A percentile compares a stretch with the other conserved stretches of the same genome.
Conservation (phyloP, 2,113 vertebrate species). For the Xiphorhynchus elegans region DNA sequence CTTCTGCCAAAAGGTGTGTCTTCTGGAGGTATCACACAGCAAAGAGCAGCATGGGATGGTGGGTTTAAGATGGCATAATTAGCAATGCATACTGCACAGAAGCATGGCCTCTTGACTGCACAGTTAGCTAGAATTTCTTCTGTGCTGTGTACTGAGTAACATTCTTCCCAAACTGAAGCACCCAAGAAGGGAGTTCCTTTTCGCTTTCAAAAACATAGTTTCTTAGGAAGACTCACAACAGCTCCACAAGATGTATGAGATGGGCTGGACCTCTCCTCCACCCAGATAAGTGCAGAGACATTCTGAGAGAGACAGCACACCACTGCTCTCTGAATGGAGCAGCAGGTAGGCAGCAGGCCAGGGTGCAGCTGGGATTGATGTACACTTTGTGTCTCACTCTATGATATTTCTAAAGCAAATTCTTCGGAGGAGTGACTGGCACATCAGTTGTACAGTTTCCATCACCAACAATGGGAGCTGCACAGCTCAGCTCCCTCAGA, state of each 20-base stretch:
- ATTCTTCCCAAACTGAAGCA: not conserved
- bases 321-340: not conserved
- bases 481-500: not conserved
- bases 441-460: not conserved
- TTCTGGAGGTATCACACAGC: not conserved
- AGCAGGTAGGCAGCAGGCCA: constrained; percentile 2
- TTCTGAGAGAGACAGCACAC: not conserved
- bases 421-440: not conserved
- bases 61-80: not conserved
- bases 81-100: not conserved
- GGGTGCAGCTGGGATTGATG: constrained; percentile 22
- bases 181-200: not conserved
- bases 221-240: not conserved
- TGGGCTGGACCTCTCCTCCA: not conserved
- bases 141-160: not conserved
- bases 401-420: not conserved
- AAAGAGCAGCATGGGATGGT: not conserved
- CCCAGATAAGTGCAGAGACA: not conserved
- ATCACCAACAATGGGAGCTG: not conserved
- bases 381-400: not conserved
- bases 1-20: not conserved
- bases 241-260: not conserved
- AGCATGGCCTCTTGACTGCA: accelerated
- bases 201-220: not conserved
- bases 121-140: not conserved